A percentile compares a stretch with the other conserved stretches of the same genome.
Evolutionary conservation across 2,113 vertebrate species (phyloP).

Genomic region (Caranx ignobilis): DNA sequence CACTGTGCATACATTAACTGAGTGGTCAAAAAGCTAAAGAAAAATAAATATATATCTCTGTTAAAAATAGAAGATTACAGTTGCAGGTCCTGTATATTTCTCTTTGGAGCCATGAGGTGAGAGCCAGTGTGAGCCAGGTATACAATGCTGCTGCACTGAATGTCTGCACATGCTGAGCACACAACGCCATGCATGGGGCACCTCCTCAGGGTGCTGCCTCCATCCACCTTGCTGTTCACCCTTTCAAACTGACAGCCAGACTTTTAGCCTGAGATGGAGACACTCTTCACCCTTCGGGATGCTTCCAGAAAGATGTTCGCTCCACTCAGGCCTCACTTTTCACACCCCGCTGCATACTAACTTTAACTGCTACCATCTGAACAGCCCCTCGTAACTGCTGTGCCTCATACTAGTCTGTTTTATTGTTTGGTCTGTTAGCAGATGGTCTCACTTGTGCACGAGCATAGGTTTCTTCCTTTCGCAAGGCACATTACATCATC

Average conservation of each 20-base stretch:
- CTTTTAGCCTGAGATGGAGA: constrained; percentile 55
- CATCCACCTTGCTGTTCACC: constrained; percentile 49
- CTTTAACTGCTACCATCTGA: constrained; percentile 39
- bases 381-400: neutral
- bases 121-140: constrained; percentile 3
- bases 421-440: constrained; percentile 23
- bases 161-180: constrained; percentile 49
- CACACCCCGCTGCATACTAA: constrained; percentile 38
- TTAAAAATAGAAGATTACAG: neutral
- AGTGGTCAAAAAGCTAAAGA: neutral
- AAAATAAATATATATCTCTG: no score
- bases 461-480: neutral
- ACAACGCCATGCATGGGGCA: constrained; percentile 21
- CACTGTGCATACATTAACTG: neutral
- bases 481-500: constrained; percentile 19
- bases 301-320: constrained; percentile 32
- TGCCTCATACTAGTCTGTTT: neutral
- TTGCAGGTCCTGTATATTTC: constrained; percentile 18
- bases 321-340: constrained; percentile 33
- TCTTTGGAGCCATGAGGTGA: neutral
- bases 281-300: constrained; percentile 23
- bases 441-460: constrained; percentile 4
- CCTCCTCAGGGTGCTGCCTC: constrained; percentile 64
- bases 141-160: constrained; percentile 5
- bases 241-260: constrained; percentile 67